Conservation (phyloP, 2,113 vertebrate genomes). For the Gadus chalcogrammus region DNA sequence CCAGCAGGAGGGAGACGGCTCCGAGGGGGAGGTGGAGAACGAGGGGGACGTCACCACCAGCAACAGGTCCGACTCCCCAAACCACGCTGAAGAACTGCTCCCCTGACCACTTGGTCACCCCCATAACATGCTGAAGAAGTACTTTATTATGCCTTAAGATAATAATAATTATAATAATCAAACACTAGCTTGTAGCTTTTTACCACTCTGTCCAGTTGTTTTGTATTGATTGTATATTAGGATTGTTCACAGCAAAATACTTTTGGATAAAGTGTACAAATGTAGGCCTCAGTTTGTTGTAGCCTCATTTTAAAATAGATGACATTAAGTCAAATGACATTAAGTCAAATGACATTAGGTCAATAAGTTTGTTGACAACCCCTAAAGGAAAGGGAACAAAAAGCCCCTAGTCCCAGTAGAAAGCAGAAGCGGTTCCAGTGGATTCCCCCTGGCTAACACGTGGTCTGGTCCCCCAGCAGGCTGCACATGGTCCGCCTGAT, state of each 20-base stretch:
- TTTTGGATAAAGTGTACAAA: too few relatives aligned
- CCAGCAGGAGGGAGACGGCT: conserved; percentile 95
- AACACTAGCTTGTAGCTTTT: too few relatives aligned
- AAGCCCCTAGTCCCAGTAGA: too few relatives aligned
- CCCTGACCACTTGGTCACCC: too few relatives aligned
- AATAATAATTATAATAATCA: too few relatives aligned
- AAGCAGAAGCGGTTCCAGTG: too few relatives aligned
- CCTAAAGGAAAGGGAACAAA: background rate
- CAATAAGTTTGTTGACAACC: background rate
- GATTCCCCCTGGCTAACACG: background rate
- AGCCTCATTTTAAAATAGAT: background rate
- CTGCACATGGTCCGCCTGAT: conserved; percentile 97
- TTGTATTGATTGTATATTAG: too few relatives aligned
- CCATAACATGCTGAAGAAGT: too few relatives aligned
- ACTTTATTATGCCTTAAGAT: too few relatives aligned
- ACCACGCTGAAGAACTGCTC: too few relatives aligned
- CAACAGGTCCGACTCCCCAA: conserved; percentile 78
- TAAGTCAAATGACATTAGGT: background rate
- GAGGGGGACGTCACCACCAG: conserved; percentile 94
- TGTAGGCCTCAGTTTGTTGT: background rate
- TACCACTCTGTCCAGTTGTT: too few relatives aligned
- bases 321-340: background rate
- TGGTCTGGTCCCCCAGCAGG: conserved; percentile 58
- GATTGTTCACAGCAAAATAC: too few relatives aligned
- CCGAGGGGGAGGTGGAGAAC: conserved; percentile 88